Evolutionary conservation across 23 tunicate species (phyloP), one percentile per base, ranked within the genome.

Genomic region (Ascidia mentula): DNA sequence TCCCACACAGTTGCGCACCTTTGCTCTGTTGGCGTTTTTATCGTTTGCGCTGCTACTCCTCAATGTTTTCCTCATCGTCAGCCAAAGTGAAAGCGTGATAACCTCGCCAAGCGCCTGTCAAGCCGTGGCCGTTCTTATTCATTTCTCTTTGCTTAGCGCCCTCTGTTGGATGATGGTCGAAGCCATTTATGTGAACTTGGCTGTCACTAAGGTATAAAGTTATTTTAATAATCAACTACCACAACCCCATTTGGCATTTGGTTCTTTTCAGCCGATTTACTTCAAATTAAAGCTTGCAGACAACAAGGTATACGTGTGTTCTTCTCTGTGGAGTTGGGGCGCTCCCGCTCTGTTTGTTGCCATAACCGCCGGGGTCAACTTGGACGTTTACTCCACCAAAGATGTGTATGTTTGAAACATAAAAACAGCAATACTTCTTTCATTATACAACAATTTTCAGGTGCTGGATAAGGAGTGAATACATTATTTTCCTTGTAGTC

Each of bases 111-210:
- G 40, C 9, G 61, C 83, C 34, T 79, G 83, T 31, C 69, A 36
- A n/a, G 32, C 73, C 18, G 60, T 59, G 22, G 83, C 83, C 24
- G 37, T 60, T n/a, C 31, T 60, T 59, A 71, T 79, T 24, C 83
- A 79, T 34, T 36, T 79, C 34, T 79, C 65, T 38, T 33, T 79
- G 73, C 45, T 79, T 22, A 46, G 72, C 15, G 35, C 83, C 9
- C 37, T 71, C 17, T 71, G 42, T 59, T 79, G 83, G 83, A 79
- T 79, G 83, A 79, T 53, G 40, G 61, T 71, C 17, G 83, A 79
- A 33, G 83, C 83, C 0, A 45, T 79, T 35, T 71, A 36, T n/a
- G 32, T 79, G 39, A 36, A 35, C 37, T 31, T 79, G 38, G 83
- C 73, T 1, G 71, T 79, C 8, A 28, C 40, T 0, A 79, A 46